These are phyloP conservation scores for Dendrolimus punctatus DNA, from an alignment of 1,140 invertebrate species.

Conservation along the genomic window DNA sequence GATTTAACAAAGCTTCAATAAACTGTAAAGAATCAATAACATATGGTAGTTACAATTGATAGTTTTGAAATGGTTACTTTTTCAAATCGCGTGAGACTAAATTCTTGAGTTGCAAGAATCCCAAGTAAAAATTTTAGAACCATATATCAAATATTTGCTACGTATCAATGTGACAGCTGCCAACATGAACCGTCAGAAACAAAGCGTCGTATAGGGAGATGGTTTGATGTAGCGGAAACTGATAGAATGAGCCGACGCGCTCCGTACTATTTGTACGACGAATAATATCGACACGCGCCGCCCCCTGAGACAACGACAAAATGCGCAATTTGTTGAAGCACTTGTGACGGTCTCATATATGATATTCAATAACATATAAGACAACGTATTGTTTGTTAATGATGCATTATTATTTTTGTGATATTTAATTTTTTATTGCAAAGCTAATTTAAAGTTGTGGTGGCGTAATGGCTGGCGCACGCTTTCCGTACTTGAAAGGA, in stretches of 20 bases:
- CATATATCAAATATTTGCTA: constrained; percentile 9
- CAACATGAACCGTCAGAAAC: constrained; percentile 26
- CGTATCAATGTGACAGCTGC: constrained; percentile 19
- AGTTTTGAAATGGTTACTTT: too few relatives aligned
- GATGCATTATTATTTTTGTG: too few relatives aligned
- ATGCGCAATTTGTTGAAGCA: constrained; percentile 33
- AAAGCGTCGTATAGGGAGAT: constrained; percentile 21
- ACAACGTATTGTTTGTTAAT: too few relatives aligned
- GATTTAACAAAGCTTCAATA: too few relatives aligned
- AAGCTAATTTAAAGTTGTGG: too few relatives aligned
- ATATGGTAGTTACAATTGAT: too few relatives aligned
- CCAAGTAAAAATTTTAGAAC: not conserved
- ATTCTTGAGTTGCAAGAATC: too few relatives aligned
- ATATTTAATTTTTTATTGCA: too few relatives aligned
- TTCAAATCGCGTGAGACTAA: too few relatives aligned
- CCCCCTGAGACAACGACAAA: constrained; percentile 24
- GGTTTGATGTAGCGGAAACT: constrained; percentile 41
- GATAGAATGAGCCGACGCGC: constrained; percentile 26
- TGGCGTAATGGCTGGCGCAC: too few relatives aligned
- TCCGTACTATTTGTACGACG: constrained; percentile 20
- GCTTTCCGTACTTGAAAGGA: too few relatives aligned
- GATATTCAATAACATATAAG: constrained; percentile 7
- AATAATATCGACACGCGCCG: constrained; percentile 21
- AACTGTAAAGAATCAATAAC: too few relatives aligned
- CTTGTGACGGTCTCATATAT: constrained; percentile 20